A percentile compares a stretch with the other conserved stretches of the same genome.
Conservation (phyloP, 2,888 invertebrate genomes). For the Agrochola lota region DNA sequence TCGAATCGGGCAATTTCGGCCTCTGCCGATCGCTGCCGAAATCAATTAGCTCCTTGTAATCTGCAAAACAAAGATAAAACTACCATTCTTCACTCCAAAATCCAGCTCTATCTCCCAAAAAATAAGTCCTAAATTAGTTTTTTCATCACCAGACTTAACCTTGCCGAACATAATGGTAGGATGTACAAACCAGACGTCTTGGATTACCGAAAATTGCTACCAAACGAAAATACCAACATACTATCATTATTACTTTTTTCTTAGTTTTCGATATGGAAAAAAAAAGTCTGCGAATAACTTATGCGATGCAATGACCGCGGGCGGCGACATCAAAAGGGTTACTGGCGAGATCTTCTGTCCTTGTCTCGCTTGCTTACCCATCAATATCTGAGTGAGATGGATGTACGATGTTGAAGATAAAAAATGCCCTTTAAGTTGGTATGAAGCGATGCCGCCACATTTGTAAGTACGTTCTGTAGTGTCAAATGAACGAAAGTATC, state of each 20-base stretch:
- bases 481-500: conserved; percentile 73
- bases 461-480: conserved; percentile 68
- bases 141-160: conserved; percentile 39
- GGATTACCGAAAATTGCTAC: conserved; percentile 87
- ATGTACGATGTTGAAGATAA: conserved; percentile 75
- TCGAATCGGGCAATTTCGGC: conserved; percentile 80
- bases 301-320: conserved; percentile 84
- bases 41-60: conserved; percentile 87
- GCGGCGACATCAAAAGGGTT: conserved; percentile 87
- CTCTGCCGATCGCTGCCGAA: conserved; percentile 85
- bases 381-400: conserved; percentile 69
- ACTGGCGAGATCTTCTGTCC: conserved; percentile 78
- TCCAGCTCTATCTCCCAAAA: conserved; percentile 41
- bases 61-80: conserved; percentile 66
- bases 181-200: conserved; percentile 77
- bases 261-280: conserved; percentile 87
- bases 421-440: conserved; percentile 82
- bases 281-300: conserved; percentile 81
- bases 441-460: conserved; percentile 77
- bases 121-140: not conserved
- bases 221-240: conserved; percentile 80
- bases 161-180: conserved; percentile 79
- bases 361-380: conserved; percentile 62
- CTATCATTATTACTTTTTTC: conserved; percentile 79
- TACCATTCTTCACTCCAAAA: conserved; percentile 39